Base-by-base conservation (phyloP, 2,888 invertebrate genomes). In the Baccha elongata region DNA sequence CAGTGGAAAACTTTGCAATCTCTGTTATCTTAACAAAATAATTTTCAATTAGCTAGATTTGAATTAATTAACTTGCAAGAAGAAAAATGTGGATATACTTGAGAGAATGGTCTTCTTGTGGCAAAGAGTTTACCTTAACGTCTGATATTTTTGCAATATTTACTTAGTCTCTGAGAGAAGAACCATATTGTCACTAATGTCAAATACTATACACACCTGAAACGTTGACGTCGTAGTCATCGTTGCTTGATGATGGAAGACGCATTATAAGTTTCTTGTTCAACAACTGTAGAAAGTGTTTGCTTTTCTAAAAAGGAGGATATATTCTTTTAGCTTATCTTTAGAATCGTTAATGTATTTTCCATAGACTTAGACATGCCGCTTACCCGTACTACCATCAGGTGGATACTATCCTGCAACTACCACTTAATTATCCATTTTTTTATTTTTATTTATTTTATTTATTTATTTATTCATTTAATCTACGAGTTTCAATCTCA, bases 31-130 rank as follows among this genome's bases (percentile, higher is more conserved):
- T 88, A 89, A 87, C 88, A 90, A 89, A n/a, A 90, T 89, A 90
- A 90, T 89, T 89, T 89, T 89, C 90, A 90, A 90, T 89, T 90
- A 90, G 89, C 88, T 87, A 88, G 88, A 89, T 89, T 89, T 90
- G 89, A 90, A 90, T 90, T 89, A 89, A 89, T 88, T 89, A 89
- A 89, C 87, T 87, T 86, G 85, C 69, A 69, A 81, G 84, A n/a
- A n/a, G 23, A 85, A 69, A 55, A 71, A 69, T 86, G 86, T 81
- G 52, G 62, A 17, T 7, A 23, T 7, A 21, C 55, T 23, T 37
- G 21, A 21, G n/a, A 55, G 35, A 68, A 26, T 50, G n/a, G 44
- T 48, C 19, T 44, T 53, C 60, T 15, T 55, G 35, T 26, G 37
- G 10, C 10, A n/a, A 67, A 48, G 26, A 62, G 52, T 71, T 62